These are phyloP conservation scores for Myopa tessellatipennis DNA, from an alignment of 2,888 invertebrate species.

Conservation along the genomic window DNA sequence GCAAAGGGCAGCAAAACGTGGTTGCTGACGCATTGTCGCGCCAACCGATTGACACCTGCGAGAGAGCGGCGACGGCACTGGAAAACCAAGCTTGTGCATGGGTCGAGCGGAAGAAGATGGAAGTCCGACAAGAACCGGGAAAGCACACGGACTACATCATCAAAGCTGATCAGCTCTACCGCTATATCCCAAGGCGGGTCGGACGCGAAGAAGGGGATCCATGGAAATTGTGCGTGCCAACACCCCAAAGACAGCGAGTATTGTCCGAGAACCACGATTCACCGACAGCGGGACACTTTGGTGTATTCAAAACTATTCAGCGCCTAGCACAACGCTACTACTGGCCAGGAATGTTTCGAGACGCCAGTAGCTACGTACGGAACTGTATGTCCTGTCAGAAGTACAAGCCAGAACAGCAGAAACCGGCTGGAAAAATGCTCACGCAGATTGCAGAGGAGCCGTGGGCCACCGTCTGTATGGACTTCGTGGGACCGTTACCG, in stretches of 20 bases:
- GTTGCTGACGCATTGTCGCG: conserved; percentile 27
- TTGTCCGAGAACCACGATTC: neutral
- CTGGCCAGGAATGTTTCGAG: conserved; percentile 18
- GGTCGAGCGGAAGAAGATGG: neutral
- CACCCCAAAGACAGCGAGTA: neutral
- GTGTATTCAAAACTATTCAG: conserved; percentile 6
- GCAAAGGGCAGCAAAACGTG: conserved; percentile 20
- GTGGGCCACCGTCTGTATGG: neutral
- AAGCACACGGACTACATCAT: neutral
- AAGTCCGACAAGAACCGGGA: neutral
- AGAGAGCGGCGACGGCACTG: neutral
- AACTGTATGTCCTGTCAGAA: neutral
- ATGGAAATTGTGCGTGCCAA: conserved; percentile 24
- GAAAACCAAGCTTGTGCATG: neutral
- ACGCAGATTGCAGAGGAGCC: neutral
- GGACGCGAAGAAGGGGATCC: neutral
- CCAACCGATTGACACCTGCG: neutral
- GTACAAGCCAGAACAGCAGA: neutral
- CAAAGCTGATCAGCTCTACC: neutral
- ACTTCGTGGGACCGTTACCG: conserved; percentile 2
- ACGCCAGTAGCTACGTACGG: neutral
- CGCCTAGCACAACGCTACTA: neutral
- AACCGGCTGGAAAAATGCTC: neutral
- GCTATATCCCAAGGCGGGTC: neutral
- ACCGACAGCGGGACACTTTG: neutral